Evolutionary conservation across 2,113 vertebrate species (phyloP).

Genomic region (Willisornis vidua): DNA sequence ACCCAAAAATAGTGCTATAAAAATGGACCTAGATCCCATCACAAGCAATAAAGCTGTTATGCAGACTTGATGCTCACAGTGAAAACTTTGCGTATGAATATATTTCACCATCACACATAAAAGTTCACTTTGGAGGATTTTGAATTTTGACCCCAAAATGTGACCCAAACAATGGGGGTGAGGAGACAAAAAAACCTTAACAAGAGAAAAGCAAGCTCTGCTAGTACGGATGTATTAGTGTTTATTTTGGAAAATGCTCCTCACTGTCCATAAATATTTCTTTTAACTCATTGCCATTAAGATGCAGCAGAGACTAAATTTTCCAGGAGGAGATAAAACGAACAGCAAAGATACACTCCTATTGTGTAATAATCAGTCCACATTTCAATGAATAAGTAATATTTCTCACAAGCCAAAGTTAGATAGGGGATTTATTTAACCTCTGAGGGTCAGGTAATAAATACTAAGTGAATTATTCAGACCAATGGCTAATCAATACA

Average conservation of each 20-base stretch:
- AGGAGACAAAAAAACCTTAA: neutral
- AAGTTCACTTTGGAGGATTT: constrained; percentile 47
- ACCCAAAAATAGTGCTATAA: constrained; percentile 67
- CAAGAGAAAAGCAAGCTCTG: constrained; percentile 17
- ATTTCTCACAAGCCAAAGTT: constrained; percentile 79
- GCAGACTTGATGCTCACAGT: constrained; percentile 44
- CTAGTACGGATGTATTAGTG: constrained; percentile 30
- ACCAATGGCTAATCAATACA: constrained; percentile 86
- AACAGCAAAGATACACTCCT: constrained; percentile 73
- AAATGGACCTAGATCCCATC: constrained; percentile 63
- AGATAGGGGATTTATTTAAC: constrained; percentile 87
- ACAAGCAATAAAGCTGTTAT: constrained; percentile 49
- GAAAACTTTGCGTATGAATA: constrained; percentile 50
- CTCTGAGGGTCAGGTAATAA: constrained; percentile 89
- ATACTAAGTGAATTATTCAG: constrained; percentile 90
- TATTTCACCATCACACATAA: constrained; percentile 46
- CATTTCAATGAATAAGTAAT: constrained; percentile 85
- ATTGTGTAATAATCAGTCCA: constrained; percentile 81
- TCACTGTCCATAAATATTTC: constrained; percentile 54
- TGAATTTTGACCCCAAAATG: constrained; percentile 59
- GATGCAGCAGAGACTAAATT: constrained; percentile 63
- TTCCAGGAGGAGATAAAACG: constrained; percentile 55
- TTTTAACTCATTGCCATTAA: constrained; percentile 54
- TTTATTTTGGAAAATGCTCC: constrained; percentile 60
- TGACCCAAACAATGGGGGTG: neutral